A percentile compares a stretch with the other conserved stretches of the same genome.
These are phyloP conservation scores for Metridium senile DNA, from an alignment of 92 coral and sea anemone species.

Conservation along the genomic window DNA sequence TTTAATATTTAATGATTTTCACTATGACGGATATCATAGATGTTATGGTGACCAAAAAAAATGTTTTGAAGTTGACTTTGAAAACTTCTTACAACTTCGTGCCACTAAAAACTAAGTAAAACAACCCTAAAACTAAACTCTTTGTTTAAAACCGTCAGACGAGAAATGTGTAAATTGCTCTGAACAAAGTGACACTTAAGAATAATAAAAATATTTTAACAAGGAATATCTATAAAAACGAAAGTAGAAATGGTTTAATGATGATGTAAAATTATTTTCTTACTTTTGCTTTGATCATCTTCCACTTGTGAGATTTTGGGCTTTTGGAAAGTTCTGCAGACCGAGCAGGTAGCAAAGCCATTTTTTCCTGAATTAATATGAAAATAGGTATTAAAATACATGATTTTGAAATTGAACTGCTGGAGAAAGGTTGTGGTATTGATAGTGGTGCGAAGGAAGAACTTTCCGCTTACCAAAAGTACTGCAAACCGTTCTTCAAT, in stretches of 20 bases:
- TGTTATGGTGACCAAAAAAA: background rate
- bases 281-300: conserved; percentile 96
- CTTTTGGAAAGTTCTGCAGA: conserved; percentile 89
- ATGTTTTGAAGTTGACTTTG: background rate
- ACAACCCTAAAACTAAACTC: no score
- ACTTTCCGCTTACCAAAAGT: conserved; percentile 65
- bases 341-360: conserved; percentile 92
- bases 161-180: background rate
- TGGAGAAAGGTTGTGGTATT: background rate
- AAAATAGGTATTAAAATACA: background rate
- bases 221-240: no score
- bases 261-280: no score
- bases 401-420: background rate
- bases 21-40: no score
- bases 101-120: no score
- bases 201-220: no score
- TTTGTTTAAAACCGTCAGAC: background rate
- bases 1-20: background rate
- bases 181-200: no score
- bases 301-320: conserved; percentile 96
- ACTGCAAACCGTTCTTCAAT: conserved; percentile 85
- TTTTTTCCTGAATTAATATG: conserved; percentile 68
- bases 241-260: no score
- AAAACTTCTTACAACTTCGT: conserved; percentile 2
- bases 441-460: background rate